Evolutionary conservation across 2,113 vertebrate species (phyloP).

Genomic region (Labrus mixtus): DNA sequence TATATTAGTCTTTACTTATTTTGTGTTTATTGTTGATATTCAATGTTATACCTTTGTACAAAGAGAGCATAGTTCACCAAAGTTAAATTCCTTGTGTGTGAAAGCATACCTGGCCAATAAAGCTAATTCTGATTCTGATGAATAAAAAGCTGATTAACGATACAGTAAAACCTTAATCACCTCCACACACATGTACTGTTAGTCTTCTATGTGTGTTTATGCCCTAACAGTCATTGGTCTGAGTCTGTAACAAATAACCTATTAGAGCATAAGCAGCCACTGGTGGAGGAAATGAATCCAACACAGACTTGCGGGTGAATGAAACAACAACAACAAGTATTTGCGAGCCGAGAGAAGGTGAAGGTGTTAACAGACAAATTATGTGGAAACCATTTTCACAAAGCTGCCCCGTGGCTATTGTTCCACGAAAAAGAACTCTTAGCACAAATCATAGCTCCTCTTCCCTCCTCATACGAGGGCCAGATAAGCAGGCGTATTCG

Average conservation of each 20-base stretch:
- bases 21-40: no score
- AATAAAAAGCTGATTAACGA: no score
- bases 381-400: constrained; percentile 13
- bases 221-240: background rate
- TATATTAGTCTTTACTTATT: no score
- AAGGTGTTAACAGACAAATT: background rate
- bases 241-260: background rate
- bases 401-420: constrained; percentile 20
- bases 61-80: no score
- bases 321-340: background rate
- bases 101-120: no score
- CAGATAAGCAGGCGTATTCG: background rate
- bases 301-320: constrained; percentile 3
- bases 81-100: no score
- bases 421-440: constrained; percentile 19
- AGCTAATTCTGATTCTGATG: no score
- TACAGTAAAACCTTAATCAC: no score
- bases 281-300: background rate
- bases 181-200: background rate
- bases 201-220: background rate
- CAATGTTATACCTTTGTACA: no score
- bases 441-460: constrained; percentile 32
- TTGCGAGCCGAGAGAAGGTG: background rate
- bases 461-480: background rate
- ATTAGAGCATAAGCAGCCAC: background rate